phyloP scores from a whole-genome alignment of 2,888 invertebrate genomes.

The Encarsia formosa region DNA sequence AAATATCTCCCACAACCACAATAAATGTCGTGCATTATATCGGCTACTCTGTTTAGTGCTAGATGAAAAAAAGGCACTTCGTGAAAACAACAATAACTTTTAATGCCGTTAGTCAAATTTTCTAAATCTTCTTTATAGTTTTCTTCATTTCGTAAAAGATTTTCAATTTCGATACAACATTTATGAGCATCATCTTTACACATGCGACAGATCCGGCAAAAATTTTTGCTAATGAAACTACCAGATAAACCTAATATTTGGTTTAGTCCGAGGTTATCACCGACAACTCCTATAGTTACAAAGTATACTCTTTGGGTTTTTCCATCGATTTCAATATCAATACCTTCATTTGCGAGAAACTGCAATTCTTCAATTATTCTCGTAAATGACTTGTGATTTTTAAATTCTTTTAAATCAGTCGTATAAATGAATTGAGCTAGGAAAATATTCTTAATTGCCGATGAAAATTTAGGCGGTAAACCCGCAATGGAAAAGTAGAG shows the following conservation, averaged over 20 bases:
- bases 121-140: not conserved
- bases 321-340: not conserved
- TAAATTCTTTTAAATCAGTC: not conserved
- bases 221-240: not conserved
- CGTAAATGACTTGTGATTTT: not conserved
- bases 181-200: not conserved
- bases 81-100: constrained; percentile 36
- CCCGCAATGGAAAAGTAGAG: constrained; percentile 16
- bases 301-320: not conserved
- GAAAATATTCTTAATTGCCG: constrained; percentile 14
- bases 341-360: not conserved
- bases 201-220: not conserved
- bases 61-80: constrained; percentile 33
- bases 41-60: constrained; percentile 36
- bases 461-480: constrained; percentile 14
- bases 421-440: constrained; percentile 11
- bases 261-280: not conserved
- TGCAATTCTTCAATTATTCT: not conserved
- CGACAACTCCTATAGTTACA: not conserved
- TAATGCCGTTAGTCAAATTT: constrained; percentile 25
- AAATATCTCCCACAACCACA: constrained; percentile 36
- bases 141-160: not conserved
- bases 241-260: not conserved
- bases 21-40: constrained; percentile 40
- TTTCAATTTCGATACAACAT: not conserved